A percentile compares a stretch with the other conserved stretches of the same genome.
These are phyloP conservation scores for Coracias cyanogaster DNA, from an alignment of 2,797 vertebrate genomes.

Conservation along the genomic window DNA sequence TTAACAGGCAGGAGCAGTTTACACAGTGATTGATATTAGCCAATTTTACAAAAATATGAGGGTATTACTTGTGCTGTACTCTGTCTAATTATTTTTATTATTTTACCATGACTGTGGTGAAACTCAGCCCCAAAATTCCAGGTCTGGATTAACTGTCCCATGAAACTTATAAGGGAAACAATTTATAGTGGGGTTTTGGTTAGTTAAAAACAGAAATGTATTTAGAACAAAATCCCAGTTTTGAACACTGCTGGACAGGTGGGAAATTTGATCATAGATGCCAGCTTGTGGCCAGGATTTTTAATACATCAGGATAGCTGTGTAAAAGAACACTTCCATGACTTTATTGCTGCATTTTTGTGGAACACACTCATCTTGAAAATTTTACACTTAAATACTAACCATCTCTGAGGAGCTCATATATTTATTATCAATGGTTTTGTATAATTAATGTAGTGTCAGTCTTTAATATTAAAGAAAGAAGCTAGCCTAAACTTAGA, in stretches of 20 bases:
- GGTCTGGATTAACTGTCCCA: conserved; percentile 21
- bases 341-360: not conserved
- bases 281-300: not conserved
- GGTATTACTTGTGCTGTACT: not conserved
- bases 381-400: not conserved
- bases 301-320: not conserved
- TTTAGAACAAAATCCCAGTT: conserved; percentile 12
- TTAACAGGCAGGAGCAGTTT: conserved; percentile 7
- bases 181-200: not conserved
- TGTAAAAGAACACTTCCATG: not conserved
- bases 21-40: not conserved
- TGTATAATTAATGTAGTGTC: conserved; percentile 10
- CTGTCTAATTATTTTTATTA: conserved; percentile 22
- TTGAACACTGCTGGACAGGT: conserved; percentile 40
- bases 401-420: not conserved
- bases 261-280: not conserved
- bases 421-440: conserved; percentile 3
- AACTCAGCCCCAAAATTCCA: conserved; percentile 34
- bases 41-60: conserved; percentile 17
- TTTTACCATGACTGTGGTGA: conserved; percentile 18
- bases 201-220: conserved; percentile 35
- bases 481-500: conserved; percentile 25
- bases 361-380: not conserved
- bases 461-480: conserved; percentile 25
- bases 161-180: conserved; percentile 28